Evolutionary conservation across 2,113 vertebrate genomes (phyloP).

Genomic region (Triplophysa siluroides): DNA sequence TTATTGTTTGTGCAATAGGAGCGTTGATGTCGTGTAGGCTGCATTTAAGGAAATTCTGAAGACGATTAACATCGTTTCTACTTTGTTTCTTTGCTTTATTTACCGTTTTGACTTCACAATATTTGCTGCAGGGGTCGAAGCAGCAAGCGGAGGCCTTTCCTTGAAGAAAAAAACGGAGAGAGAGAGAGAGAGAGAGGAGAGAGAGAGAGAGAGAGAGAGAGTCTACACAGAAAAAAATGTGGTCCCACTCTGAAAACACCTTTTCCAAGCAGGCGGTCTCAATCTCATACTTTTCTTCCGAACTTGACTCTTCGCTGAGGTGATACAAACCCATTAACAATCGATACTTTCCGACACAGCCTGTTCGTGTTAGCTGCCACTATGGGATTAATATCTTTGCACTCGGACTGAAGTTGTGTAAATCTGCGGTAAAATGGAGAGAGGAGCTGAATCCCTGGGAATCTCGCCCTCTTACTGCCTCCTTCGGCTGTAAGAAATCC

Average conservation of each 20-base stretch:
- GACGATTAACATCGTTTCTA: background rate
- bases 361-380: conserved; percentile 3
- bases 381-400: conserved; percentile 15
- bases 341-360: background rate
- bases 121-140: conserved; percentile 64
- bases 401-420: conserved; percentile 61
- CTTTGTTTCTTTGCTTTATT: conserved; percentile 2
- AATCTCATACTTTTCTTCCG: conserved; percentile 13
- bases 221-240: conserved; percentile 58
- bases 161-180: background rate
- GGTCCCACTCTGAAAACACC: conserved; percentile 67
- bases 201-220: conserved; percentile 56
- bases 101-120: conserved; percentile 43
- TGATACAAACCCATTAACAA: background rate
- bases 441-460: conserved; percentile 71
- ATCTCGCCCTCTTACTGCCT: conserved; percentile 66
- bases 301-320: background rate
- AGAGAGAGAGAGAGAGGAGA: background rate
- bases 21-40: background rate
- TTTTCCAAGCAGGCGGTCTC: conserved; percentile 44
- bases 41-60: background rate
- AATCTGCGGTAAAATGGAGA: conserved; percentile 71
- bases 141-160: conserved; percentile 63
- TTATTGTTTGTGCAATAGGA: background rate
- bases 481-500: conserved; percentile 50